Base-by-base conservation (phyloP, 2,888 invertebrate species). In the Acheta domesticus region DNA sequence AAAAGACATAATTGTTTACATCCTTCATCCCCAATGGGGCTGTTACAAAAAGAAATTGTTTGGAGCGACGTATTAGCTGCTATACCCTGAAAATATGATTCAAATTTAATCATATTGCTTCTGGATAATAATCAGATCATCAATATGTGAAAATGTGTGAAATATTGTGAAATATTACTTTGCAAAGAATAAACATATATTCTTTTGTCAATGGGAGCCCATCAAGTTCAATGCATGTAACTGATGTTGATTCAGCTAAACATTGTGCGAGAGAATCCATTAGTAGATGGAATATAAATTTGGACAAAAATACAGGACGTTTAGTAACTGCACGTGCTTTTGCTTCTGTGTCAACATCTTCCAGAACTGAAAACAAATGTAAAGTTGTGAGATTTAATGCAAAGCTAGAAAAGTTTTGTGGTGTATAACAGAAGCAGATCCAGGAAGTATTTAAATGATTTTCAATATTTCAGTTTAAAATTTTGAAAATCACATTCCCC, bases 1-100 rank as follows among this genome's bases (percentile, higher is more conserved):
- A 91, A 91, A 80, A 89, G 89, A 85, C 94, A 94, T 16, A 95
- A 86, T 8, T 92, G 87, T 81, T 92, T 89, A 84, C 94, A 94
- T 5, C 94, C 94, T 23, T 89, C 89, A 85, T 95, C 94, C 0
- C 92, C 91, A 81, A 95, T 90, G 82, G 89, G 87, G 82, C 93
- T 93, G 19, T 92, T 89, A 77, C 91, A 90, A 80, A 95, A 88
- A 78, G 92, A 92, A 75, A 95, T 84, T 82, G 91, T 91, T 84
- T 91, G 92, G 0, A 95, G 86, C 21, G 90, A 91, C 83, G 88
- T 90, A 83, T 92, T 94, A 23, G 88, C 86, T 77, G 91, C 88
- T 11, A 94, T 84, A 12, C 91, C 90, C 89, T 92, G 84, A 23
- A 77, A 79, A 48, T 16, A 73, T 49, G 21, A 36, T 36, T 36